Evolutionary conservation across 2,888 invertebrate genomes (phyloP), one percentile per base, ranked within the genome.

Genomic region (Torymus tubicola): DNA sequence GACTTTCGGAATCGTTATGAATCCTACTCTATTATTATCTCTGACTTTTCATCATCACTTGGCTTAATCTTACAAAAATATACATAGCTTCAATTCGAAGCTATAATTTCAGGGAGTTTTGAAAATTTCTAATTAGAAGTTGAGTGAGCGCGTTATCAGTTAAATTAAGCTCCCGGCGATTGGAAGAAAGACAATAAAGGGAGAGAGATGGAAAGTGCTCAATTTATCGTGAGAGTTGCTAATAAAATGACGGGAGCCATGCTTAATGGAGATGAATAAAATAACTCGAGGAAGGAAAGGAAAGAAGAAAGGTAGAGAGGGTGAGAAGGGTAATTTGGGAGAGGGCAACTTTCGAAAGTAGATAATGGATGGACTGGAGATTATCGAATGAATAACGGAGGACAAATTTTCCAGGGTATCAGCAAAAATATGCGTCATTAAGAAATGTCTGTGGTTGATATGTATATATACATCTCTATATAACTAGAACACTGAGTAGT

Each of bases 241-340:
- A 73, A 72, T 57, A 73, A 57, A 64, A 42, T 60, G 71, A 75
- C 55, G 58, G 55, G 42, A 24, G 24, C 18, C 42, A 73, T 69
- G 61, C 53, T 63, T 77, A 77, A 81, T 77, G 71, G 63, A 72
- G 76, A 80, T 72, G 42, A 77, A 81, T 80, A 50, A 75, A 70
- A 75, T 60, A 57, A 75, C 52, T 60, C 12, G 31, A n/a, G 58
- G 31, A 31, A 31, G 5, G 31, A 31, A n/a, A n/a, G n/a, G n/a
- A n/a, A n/a, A n/a, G n/a, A n/a, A n/a, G n/a, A n/a, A n/a, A n/a
- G n/a, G n/a, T 4, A 4, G 31, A 31, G 31, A 31, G 31, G 8
- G 31, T 31, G 31, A 31, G 31, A 31, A 31, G 4, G 31, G 2
- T 0, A 50, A 76, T 16, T 65, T 50, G 13, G 13, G 31, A 18